Conservation (phyloP, 2,797 vertebrate genomes). For the Pachyuromys duprasi region DNA sequence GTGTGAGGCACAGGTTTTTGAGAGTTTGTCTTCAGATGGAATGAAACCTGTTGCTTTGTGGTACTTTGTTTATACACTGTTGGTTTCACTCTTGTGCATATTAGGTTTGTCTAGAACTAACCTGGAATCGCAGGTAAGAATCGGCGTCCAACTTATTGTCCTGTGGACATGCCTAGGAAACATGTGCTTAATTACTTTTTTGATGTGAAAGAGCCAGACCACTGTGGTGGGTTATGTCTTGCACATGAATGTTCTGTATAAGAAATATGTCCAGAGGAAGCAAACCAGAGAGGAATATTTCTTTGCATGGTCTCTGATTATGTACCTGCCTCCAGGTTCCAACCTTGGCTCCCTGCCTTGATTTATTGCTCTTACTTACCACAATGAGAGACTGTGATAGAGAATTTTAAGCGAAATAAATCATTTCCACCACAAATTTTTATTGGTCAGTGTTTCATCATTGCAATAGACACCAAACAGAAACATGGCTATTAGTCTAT, state of each 20-base stretch:
- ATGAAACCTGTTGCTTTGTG: not conserved
- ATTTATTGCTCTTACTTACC: not conserved
- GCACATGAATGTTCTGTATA: not conserved
- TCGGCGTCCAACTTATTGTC: not conserved
- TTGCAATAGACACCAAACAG: not conserved
- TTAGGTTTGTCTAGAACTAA: not conserved
- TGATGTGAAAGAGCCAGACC: not conserved
- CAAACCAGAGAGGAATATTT: not conserved
- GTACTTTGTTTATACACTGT: not conserved
- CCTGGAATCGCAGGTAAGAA: not conserved
- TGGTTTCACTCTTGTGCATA: not conserved
- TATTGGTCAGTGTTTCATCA: too few relatives aligned
- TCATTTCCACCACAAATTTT: not conserved
- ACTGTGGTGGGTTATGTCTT: too few relatives aligned
- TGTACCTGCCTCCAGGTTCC: not conserved
- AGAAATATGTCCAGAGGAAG: not conserved
- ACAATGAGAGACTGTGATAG: not conserved
- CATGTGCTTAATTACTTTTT: too few relatives aligned
- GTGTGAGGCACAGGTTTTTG: not conserved
- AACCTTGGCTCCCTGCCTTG: not conserved
- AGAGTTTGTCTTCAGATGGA: rapidly evolving
- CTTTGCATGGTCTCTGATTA: not conserved
- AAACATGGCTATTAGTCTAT: not conserved
- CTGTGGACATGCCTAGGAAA: not conserved
- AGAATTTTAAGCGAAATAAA: too few relatives aligned